Evolutionary conservation across 2,113 vertebrate species (phyloP).

Genomic region (Macquaria australasica): DNA sequence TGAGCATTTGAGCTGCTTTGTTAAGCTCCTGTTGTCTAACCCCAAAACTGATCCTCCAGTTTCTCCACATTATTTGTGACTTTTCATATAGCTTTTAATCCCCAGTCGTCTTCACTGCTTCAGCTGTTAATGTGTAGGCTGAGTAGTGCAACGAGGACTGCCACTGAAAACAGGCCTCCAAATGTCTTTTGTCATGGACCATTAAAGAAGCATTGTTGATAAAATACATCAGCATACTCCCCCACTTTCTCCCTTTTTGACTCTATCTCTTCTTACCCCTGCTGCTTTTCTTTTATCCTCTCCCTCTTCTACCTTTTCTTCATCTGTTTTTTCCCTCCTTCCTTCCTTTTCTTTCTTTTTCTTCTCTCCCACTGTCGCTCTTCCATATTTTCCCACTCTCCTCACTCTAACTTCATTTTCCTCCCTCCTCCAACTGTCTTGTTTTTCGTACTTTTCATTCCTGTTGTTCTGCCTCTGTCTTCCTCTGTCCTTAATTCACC

Average conservation of each 20-base stretch:
- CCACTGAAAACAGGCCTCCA: conserved; percentile 30
- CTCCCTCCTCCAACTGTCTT: neutral
- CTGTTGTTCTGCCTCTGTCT: neutral
- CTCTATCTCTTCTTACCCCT: neutral
- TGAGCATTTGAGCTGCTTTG: neutral
- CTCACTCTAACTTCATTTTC: neutral
- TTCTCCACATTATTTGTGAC: neutral
- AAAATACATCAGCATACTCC: conserved; percentile 23
- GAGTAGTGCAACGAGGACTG: neutral
- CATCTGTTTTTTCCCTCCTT: too few species aligned
- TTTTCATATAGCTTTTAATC: conserved; percentile 23
- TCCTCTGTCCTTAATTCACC: neutral
- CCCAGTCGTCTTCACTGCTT: neutral
- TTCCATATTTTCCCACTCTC: neutral
- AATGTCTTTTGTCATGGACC: conserved; percentile 52
- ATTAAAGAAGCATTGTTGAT: conserved; percentile 50
- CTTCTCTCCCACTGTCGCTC: neutral
- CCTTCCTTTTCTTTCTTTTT: neutral
- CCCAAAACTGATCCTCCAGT: neutral
- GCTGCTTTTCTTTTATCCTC: neutral
- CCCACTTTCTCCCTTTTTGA: neutral
- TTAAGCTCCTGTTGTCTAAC: neutral
- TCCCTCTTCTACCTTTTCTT: too few species aligned
- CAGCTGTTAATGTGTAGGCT: conserved; percentile 23
- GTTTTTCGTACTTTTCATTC: too few species aligned